Evolutionary conservation across 1,140 invertebrate genomes (phyloP).

Genomic region (Aphelenchoides besseyi): DNA sequence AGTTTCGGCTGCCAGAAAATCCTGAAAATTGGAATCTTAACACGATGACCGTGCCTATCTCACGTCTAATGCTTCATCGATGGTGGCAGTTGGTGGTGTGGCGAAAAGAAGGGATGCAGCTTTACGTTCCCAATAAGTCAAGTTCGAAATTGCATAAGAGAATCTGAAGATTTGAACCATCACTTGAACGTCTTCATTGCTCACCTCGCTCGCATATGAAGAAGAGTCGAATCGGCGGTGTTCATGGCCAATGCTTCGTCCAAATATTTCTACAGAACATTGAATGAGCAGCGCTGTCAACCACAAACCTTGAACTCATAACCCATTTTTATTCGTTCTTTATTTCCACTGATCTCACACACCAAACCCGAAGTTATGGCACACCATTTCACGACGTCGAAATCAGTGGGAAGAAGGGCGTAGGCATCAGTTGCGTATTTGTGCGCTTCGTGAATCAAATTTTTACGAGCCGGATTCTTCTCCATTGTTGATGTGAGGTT

Average conservation of each 20-base stretch:
- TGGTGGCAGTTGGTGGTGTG: conserved; percentile 63
- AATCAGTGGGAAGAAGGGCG: conserved; percentile 33
- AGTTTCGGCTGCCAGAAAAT: conserved; percentile 25
- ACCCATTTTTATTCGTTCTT: conserved; percentile 64
- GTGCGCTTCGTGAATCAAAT: conserved; percentile 23
- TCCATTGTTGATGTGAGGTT: not conserved
- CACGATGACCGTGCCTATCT: not conserved
- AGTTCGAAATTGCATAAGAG: conserved; percentile 59
- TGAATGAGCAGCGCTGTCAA: not conserved
- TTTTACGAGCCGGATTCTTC: conserved; percentile 21
- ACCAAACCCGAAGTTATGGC: conserved; percentile 39
- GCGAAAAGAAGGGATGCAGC: conserved; percentile 64
- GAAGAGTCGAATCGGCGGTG: conserved; percentile 61
- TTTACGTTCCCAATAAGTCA: conserved; percentile 65
- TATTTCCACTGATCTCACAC: conserved; percentile 49
- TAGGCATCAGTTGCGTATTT: conserved; percentile 21
- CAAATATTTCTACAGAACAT: conserved; percentile 64
- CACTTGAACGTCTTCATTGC: not conserved
- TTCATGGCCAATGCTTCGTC: conserved; percentile 63
- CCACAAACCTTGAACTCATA: conserved; percentile 36
- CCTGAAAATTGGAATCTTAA: too few relatives aligned
- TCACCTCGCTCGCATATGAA: conserved; percentile 51
- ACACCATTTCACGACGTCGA: conserved; percentile 48
- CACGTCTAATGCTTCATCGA: conserved; percentile 62
- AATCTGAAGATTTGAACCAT: conserved; percentile 63